A percentile compares a stretch with the other conserved stretches of the same genome.
Evolutionary conservation across 2,888 invertebrate genomes (phyloP).

Genomic region (Ectemnius lituratus): DNA sequence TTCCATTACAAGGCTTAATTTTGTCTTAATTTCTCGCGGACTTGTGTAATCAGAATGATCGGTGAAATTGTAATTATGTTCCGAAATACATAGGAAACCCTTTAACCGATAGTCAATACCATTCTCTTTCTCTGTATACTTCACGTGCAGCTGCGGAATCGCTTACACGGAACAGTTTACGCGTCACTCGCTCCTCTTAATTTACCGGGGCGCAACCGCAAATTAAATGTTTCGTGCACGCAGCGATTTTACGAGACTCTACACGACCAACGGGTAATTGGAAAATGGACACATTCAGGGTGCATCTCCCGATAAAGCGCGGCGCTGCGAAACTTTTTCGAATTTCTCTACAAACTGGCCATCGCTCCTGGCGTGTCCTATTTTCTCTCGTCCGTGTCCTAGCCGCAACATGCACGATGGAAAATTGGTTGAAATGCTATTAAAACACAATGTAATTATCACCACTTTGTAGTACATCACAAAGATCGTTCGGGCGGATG

Average conservation of each 20-base stretch:
- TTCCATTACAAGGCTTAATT: constrained; percentile 38
- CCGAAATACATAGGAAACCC: constrained; percentile 21
- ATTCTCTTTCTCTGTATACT: no score
- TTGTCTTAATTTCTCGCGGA: constrained; percentile 36
- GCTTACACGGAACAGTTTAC: constrained; percentile 33
- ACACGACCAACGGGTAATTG: constrained; percentile 40
- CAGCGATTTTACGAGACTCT: constrained; percentile 46
- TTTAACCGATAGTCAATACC: background rate
- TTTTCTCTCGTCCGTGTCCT: background rate
- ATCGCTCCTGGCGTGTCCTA: constrained; percentile 22
- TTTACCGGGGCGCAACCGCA: constrained; percentile 49
- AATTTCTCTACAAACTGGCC: constrained; percentile 36
- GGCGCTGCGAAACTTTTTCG: constrained; percentile 32
- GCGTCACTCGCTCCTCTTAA: constrained; percentile 49
- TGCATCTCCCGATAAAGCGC: constrained; percentile 27
- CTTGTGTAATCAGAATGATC: constrained; percentile 16
- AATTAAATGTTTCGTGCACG: constrained; percentile 52
- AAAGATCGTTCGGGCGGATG: constrained; percentile 4
- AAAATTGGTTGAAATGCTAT: constrained; percentile 8
- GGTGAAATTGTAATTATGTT: constrained; percentile 29
- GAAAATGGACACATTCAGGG: constrained; percentile 40
- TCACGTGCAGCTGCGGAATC: constrained; percentile 24
- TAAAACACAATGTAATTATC: constrained; percentile 38
- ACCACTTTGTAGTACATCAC: constrained; percentile 5
- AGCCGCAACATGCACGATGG: background rate